Base-by-base conservation (phyloP, 2,888 invertebrate genomes). In the Macrostomum cliftonense region DNA sequence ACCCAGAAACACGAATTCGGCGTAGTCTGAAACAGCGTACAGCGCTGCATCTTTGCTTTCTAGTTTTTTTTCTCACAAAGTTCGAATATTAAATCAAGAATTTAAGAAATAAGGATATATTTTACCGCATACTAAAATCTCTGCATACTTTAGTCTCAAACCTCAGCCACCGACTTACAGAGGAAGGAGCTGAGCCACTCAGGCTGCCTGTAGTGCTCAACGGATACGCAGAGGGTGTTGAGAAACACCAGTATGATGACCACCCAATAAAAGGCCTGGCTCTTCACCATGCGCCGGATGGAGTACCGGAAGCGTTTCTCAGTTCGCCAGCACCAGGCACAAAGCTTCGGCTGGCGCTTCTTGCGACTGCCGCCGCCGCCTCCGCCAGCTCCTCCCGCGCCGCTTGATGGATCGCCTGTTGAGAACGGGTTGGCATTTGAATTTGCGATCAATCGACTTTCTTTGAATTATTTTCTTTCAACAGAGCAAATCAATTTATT, bases 181-280 rank as follows among this genome's bases (percentile, higher is more conserved):
- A 97, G 81, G 80, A 97, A 95, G 64, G 82, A 77, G 59, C 83
- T 83, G 65, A 97, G 79, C 82, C 84, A 97, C 59, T 77, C 71
- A 43, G 91, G 91, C 77, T 97, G 97, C 58, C 80, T 81, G 72
- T 97, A 89, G 73, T 88, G 95, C 72, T 97, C 97, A 56, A 91
- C 88, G 55, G 97, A 93, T 57, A 95, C 93, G 74, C 91, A 93
- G 63, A 85, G 82, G 55, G 97, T 97, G 74, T 97, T 97, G 74
- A 97, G 81, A 75, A 95, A 88, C 71, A 97, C 97, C 69, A 99
- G 79, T 62, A 95, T 83, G 69, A 97, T 99, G 72, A 97, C 95
- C 71, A 86, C 83, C 97, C 97, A 97, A 76, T 97, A 97, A 75
- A 95, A 95, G 78, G 85, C 82, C 74, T 95, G 93, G 58, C 88